These are phyloP conservation scores for Drosophila suboccidentalis DNA, from an alignment of 2,888 invertebrate species.

Conservation along the genomic window DNA sequence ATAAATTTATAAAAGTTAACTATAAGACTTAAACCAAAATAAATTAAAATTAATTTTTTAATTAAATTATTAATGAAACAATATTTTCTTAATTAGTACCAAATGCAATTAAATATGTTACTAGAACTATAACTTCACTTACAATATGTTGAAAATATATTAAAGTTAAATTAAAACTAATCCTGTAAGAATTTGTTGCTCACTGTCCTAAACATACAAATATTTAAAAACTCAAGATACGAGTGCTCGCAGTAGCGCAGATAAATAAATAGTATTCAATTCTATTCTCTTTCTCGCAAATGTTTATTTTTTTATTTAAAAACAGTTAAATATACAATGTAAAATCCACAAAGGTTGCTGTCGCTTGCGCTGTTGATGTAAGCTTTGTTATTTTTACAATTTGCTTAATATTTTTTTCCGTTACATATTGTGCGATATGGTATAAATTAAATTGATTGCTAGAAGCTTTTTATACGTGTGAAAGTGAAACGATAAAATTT, in stretches of 20 bases:
- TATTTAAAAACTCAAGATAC: slow-evolving; percentile 2
- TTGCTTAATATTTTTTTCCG: slow-evolving; percentile 1
- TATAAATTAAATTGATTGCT: slow-evolving; percentile 9
- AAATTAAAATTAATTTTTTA: neutral
- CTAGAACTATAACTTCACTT: too few relatives aligned
- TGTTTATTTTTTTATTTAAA: slow-evolving; percentile 39
- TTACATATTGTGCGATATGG: slow-evolving; percentile 9
- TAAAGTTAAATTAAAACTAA: too few relatives aligned
- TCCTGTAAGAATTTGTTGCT: neutral
- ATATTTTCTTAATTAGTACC: too few relatives aligned
- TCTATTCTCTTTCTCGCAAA: slow-evolving; percentile 27
- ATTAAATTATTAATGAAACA: neutral
- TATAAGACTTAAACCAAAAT: neutral
- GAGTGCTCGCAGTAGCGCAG: slow-evolving; percentile 8
- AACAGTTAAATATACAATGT: slow-evolving; percentile 24
- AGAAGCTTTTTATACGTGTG: neutral
- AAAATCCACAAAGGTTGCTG: slow-evolving; percentile 41
- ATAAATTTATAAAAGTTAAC: neutral
- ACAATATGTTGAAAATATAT: too few relatives aligned
- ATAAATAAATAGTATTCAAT: slow-evolving; percentile 44
- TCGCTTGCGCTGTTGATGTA: slow-evolving; percentile 17
- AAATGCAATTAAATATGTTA: neutral
- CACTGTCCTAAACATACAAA: neutral
- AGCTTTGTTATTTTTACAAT: slow-evolving; percentile 4
- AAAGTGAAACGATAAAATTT: slow-evolving; percentile 11